phyloP scores from a whole-genome alignment of 2,888 invertebrate genomes.

The Ashinkailepas kermadecensis region DNA sequence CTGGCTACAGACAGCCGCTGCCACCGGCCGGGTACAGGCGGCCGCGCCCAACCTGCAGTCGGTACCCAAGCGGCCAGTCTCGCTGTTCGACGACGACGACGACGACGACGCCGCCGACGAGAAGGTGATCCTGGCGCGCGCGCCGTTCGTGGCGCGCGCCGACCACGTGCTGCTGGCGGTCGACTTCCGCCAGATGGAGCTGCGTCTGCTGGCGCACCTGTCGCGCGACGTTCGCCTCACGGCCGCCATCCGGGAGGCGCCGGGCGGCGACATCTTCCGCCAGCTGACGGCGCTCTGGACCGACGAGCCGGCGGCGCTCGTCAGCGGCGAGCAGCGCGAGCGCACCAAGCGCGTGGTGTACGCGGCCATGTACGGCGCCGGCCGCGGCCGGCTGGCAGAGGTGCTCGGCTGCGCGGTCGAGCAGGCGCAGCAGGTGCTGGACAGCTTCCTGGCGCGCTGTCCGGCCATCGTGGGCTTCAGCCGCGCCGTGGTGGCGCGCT shows the following conservation, averaged over 20 bases:
- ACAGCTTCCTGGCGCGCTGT: conserved; percentile 28
- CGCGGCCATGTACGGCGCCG: conserved; percentile 32
- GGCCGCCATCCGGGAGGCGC: conserved; percentile 27
- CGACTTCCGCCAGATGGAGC: conserved; percentile 32
- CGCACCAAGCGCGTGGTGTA: conserved; percentile 32
- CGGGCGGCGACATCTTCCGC: conserved; percentile 26
- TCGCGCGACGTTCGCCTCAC: conserved; percentile 28
- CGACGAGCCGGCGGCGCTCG: neutral
- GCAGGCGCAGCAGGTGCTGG: conserved; percentile 28
- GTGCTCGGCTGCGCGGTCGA: conserved; percentile 25
- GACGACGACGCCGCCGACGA: neutral
- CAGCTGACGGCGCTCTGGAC: conserved; percentile 8
- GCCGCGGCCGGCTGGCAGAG: conserved; percentile 28
- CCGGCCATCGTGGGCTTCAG: conserved; percentile 28
- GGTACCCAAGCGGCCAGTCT: conserved; percentile 27
- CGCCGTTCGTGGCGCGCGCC: conserved; percentile 27
- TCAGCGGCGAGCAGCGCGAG: conserved; percentile 27
- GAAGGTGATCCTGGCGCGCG: conserved; percentile 25
- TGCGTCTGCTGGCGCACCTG: conserved; percentile 32
- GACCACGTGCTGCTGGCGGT: conserved; percentile 28
- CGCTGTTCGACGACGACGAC: neutral
- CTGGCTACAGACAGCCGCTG: conserved; percentile 32
- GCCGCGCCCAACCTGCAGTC: conserved; percentile 31
- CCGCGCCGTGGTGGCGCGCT: conserved; percentile 26
- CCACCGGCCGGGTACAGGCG: conserved; percentile 31